Conservation (phyloP, 2,888 invertebrate species). For the Aleiodes testaceus region DNA sequence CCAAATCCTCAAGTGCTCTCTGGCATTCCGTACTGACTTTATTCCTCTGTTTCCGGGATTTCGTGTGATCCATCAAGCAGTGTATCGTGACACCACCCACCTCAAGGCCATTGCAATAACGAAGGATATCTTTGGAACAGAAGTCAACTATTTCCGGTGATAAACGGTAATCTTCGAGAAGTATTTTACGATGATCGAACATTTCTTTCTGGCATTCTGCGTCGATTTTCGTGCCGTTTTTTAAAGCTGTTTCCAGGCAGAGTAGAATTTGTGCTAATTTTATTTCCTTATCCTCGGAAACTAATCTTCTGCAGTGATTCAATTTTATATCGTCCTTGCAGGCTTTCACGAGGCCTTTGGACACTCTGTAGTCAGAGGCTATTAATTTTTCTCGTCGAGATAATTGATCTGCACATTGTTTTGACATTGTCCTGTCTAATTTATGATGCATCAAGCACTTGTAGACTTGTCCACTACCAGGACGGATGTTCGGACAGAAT, state of each 20-base stretch:
- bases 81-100: conserved; percentile 93
- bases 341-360: conserved; percentile 89
- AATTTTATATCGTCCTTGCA: conserved; percentile 92
- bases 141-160: conserved; percentile 93
- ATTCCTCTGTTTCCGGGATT: conserved; percentile 78
- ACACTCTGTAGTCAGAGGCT: conserved; percentile 91
- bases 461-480: conserved; percentile 88
- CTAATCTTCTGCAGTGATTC: conserved; percentile 88
- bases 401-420: conserved; percentile 87
- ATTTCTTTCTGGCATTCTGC: conserved; percentile 91
- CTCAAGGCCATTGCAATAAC: conserved; percentile 83
- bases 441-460: conserved; percentile 92
- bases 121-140: conserved; percentile 89
- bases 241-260: conserved; percentile 88
- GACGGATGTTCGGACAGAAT: conserved; percentile 83
- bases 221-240: conserved; percentile 83
- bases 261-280: conserved; percentile 91
- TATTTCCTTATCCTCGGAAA: conserved; percentile 87
- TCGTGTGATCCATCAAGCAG: conserved; percentile 93
- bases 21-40: conserved; percentile 82
- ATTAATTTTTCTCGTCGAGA: conserved; percentile 90
- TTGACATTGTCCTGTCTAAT: conserved; percentile 80
- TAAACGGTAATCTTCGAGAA: conserved; percentile 94
- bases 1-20: conserved; percentile 84
- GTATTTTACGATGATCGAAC: conserved; percentile 89